phyloP scores from a whole-genome alignment of 2,797 vertebrate genomes.

The Pseudochromis fuscus region DNA sequence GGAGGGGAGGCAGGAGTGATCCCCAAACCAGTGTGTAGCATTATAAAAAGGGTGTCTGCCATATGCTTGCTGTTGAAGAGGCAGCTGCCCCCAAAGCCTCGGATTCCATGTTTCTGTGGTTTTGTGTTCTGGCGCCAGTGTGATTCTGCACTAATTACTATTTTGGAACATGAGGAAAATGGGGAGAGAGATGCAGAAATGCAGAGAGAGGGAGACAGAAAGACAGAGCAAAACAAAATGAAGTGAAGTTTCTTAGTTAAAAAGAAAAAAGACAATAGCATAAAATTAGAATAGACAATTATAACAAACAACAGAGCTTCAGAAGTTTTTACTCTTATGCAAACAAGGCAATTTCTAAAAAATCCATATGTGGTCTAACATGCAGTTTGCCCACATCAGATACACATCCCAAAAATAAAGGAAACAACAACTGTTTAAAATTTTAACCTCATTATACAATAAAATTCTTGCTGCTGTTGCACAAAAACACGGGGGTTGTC shows the following conservation, averaged over 20 bases:
- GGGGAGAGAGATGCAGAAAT: constrained; percentile 4
- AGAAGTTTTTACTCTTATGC: background rate
- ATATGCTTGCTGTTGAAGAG: constrained; percentile 65
- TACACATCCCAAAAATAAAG: background rate
- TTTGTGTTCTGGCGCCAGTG: constrained; percentile 61
- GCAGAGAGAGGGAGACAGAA: background rate
- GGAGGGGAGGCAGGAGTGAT: constrained; percentile 35
- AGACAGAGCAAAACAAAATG: constrained; percentile 6
- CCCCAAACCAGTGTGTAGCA: constrained; percentile 44
- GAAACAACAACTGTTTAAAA: background rate
- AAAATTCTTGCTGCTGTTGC: background rate
- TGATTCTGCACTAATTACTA: constrained; percentile 70
- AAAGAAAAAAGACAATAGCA: constrained; percentile 11
- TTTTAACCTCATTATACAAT: background rate
- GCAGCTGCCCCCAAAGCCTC: constrained; percentile 65
- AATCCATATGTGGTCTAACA: background rate
- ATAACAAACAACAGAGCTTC: background rate
- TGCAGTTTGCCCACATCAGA: background rate
- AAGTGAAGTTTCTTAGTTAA: background rate
- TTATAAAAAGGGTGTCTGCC: constrained; percentile 64
- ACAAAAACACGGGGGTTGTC: background rate
- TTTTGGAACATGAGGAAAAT: constrained; percentile 60
- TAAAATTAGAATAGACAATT: background rate
- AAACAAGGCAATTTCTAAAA: background rate
- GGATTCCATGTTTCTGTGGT: constrained; percentile 59